Evolutionary conservation across 2,113 vertebrate genomes (phyloP), one percentile per base, ranked within the genome.

Genomic region (Penelope pileata): DNA sequence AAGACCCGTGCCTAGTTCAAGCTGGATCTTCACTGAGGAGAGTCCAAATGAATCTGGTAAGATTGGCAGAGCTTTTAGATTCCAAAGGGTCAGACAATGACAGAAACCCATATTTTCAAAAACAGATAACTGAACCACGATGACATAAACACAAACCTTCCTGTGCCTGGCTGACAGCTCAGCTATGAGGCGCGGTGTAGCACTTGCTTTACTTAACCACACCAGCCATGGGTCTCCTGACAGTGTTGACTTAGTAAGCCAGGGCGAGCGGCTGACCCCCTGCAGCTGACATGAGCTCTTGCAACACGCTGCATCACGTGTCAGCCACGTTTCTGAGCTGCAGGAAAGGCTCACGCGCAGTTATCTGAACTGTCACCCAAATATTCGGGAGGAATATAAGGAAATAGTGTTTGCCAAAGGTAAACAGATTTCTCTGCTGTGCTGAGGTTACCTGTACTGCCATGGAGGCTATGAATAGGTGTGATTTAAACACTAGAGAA

Each of bases 391-490:
- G 78, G 50, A 77, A 68, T 34, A 6, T 7, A 53, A 78, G 76
- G 18, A 47, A 60, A 36, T n/a, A 50, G 10, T 48, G 34, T 87
- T 93, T 94, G 78, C 74, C 63, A n/a, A 79, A 73, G 81, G 68
- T 16, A 93, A 94, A 85, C 4, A 10, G 48, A 27, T 66, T 68
- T 70, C 76, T 68, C 1, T 17, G 12, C 43, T 63, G 38, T 43
- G 75, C 59, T 88, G 51, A 93, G 72, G 67, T 67, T 91, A 94
- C 83, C 50, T 90, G 86, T 93, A 86, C 80, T 90, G 68, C 88
- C 47, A 75, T 43, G 26, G 50, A 74, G 50, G 72, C 88, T 83
- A 16, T 23, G 83, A 83, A 66, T 9, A 86, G 40, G 30, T 72
- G 73, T 11, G 26, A 67, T 67, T 88, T 38, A 73, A 86, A 34